phyloP scores from a whole-genome alignment of 2,888 invertebrate genomes.

The Scaptomyza caliginosa region DNA sequence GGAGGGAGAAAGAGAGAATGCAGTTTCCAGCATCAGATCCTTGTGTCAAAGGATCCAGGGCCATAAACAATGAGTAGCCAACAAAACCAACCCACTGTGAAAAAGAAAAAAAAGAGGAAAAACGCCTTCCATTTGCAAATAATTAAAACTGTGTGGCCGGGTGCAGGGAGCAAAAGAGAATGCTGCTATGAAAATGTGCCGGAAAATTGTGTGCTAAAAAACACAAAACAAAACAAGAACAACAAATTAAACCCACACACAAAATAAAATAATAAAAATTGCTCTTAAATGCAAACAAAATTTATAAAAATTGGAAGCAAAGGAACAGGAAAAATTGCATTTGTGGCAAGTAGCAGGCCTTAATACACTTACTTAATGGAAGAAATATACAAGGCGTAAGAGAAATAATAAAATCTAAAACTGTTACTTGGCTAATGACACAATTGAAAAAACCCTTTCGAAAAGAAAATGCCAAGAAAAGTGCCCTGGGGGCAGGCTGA shows the following conservation, averaged over 20 bases:
- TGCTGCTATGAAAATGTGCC: conserved; percentile 49
- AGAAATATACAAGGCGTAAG: too few species aligned
- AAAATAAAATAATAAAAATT: conserved; percentile 57
- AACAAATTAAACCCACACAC: conserved; percentile 31
- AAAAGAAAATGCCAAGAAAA: conserved; percentile 38
- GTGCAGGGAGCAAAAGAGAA: conserved; percentile 26
- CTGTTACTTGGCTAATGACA: not conserved
- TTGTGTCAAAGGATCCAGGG: conserved; percentile 46
- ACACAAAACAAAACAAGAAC: conserved; percentile 29
- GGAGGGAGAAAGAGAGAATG: not conserved
- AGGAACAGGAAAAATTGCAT: not conserved
- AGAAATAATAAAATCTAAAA: not conserved
- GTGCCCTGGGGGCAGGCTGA: conserved; percentile 11
- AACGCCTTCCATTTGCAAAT: conserved; percentile 58
- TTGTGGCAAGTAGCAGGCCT: not conserved
- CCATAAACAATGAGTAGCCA: conserved; percentile 47
- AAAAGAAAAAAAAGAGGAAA: too few species aligned
- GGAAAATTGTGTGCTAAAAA: conserved; percentile 57
- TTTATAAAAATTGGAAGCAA: not conserved
- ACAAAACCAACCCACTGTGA: not conserved
- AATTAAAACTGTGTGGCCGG: conserved; percentile 67
- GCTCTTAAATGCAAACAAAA: conserved; percentile 51
- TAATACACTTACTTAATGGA: not conserved
- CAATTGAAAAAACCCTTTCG: not conserved
- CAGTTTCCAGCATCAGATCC: conserved; percentile 31